Evolutionary conservation across 2,113 vertebrate species (phyloP).

Genomic region (Rhipidura dahli): DNA sequence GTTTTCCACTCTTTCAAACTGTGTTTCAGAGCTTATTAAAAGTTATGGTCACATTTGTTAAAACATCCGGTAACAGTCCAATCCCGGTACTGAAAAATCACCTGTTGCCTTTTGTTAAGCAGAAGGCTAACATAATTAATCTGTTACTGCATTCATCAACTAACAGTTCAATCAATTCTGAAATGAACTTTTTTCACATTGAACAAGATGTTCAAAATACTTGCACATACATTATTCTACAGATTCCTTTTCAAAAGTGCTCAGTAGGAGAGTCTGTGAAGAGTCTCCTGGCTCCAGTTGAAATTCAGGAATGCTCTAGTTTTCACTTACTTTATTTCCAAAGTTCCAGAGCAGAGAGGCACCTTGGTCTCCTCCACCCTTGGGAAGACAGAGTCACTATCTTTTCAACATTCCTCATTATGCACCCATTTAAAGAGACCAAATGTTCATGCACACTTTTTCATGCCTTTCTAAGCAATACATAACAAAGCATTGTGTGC

Average conservation of each 20-base stretch:
- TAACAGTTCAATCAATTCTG: background rate
- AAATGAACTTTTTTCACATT: background rate
- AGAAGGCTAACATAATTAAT: background rate
- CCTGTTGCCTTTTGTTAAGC: background rate
- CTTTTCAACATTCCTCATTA: background rate
- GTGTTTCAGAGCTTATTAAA: background rate
- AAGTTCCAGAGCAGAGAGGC: background rate
- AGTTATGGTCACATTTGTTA: background rate
- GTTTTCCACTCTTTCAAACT: background rate
- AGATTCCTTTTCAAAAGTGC: background rate
- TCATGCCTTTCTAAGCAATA: background rate
- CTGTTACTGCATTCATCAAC: background rate
- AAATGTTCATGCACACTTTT: background rate
- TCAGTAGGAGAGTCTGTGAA: background rate
- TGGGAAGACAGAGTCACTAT: background rate
- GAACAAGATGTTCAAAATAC: background rate
- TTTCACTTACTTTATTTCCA: background rate
- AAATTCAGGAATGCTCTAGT: background rate
- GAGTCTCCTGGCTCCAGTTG: background rate
- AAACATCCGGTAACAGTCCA: background rate
- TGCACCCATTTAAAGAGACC: background rate
- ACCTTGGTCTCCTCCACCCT: background rate
- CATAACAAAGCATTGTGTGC: background rate
- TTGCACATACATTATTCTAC: background rate
- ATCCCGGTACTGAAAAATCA: background rate